Percentiles rank a stretch among this genome's conserved stretches.
Conservation (phyloP, 2,797 vertebrate genomes). For the Chrysocyon brachyurus region DNA sequence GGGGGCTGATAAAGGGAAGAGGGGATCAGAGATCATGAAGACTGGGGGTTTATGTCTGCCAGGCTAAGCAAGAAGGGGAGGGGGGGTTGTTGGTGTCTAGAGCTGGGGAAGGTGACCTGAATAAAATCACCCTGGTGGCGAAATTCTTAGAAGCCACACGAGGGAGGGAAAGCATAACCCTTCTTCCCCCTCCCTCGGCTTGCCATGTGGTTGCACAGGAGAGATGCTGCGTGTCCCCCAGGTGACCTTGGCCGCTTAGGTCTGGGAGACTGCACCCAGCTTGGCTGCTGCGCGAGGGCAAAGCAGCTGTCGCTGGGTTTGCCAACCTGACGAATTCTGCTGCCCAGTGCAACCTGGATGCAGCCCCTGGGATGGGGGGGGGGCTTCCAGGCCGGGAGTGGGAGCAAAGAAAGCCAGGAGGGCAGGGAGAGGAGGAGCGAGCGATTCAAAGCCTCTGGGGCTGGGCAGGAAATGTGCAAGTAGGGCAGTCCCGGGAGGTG, state of each 20-base stretch:
- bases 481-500: not conserved
- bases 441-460: not conserved
- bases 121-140: constrained; percentile 13
- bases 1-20: not conserved
- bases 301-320: not conserved
- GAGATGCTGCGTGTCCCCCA: not conserved
- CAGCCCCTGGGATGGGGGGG: not conserved
- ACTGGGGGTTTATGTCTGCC: not conserved
- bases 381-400: not conserved
- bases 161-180: not conserved
- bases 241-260: not conserved
- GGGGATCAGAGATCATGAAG: not conserved
- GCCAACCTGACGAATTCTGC: not conserved
- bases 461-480: not conserved
- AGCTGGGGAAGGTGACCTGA: not conserved
- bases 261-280: not conserved
- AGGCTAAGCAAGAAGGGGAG: not conserved
- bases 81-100: not conserved
- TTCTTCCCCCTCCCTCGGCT: not conserved
- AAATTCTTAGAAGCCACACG: not conserved
- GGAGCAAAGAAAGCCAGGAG: not conserved
- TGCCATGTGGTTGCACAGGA: not conserved
- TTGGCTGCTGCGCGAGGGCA: not conserved
- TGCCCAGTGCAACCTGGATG: not conserved
- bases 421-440: too few species aligned